Evolutionary conservation across 2,888 invertebrate genomes (phyloP).

Genomic region (Philereme vetulata): DNA sequence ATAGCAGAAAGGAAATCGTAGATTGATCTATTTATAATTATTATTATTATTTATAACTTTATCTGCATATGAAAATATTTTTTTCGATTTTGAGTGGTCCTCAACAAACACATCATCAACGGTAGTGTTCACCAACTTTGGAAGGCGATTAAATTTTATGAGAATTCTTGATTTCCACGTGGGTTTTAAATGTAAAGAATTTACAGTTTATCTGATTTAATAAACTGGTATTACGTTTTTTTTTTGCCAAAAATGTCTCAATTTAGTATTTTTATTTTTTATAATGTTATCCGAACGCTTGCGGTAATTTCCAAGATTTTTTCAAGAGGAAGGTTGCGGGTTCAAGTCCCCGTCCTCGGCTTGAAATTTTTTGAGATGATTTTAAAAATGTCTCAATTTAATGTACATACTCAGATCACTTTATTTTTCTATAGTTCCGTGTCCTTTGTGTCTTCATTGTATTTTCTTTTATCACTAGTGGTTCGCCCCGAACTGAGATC

Average conservation of each 20-base stretch:
- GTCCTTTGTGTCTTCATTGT: too few species aligned
- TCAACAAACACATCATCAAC: slow-evolving; percentile 11
- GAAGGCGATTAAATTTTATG: slow-evolving; percentile 25
- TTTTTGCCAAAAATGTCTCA: slow-evolving; percentile 6
- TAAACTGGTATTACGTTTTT: background rate
- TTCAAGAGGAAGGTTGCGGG: too few species aligned
- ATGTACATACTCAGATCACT: too few species aligned
- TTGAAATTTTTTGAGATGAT: too few species aligned
- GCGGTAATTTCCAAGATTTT: too few species aligned
- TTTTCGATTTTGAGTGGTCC: slow-evolving; percentile 7
- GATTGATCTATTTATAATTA: slow-evolving; percentile 33
- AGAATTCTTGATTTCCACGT: slow-evolving; percentile 10
- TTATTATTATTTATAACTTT: too few species aligned
- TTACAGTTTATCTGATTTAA: background rate
- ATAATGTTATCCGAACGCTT: too few species aligned
- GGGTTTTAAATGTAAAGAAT: slow-evolving; percentile 13
- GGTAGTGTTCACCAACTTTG: slow-evolving; percentile 19
- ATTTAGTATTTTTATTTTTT: background rate
- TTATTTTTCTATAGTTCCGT: too few species aligned
- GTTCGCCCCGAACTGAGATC: too few species aligned
- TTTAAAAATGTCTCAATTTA: too few species aligned
- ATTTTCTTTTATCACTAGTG: too few species aligned
- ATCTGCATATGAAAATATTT: slow-evolving; percentile 3
- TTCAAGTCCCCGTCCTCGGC: too few species aligned
- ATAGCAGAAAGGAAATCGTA: slow-evolving; percentile 44